A percentile compares a stretch with the other conserved stretches of the same genome.
Evolutionary conservation across 2,797 vertebrate species (phyloP).

Genomic region (Clarias laeviceps): DNA sequence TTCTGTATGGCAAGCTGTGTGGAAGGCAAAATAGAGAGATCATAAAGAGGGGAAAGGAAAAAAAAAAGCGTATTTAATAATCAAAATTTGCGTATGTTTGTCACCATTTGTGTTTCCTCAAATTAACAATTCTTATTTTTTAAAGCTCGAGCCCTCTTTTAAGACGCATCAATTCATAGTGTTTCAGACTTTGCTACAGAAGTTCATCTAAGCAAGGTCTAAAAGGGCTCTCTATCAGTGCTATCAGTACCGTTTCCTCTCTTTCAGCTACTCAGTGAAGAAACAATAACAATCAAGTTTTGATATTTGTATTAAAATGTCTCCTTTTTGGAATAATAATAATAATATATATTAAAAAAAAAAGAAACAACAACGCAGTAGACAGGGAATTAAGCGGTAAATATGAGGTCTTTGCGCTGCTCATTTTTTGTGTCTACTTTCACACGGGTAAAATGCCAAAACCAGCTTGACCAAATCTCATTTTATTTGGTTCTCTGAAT

Average conservation of each 20-base stretch:
- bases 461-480: constrained; percentile 70
- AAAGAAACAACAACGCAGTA: neutral
- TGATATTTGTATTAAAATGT: constrained; percentile 47
- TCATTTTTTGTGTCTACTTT: constrained; percentile 46
- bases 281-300: constrained; percentile 44
- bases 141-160: constrained; percentile 33
- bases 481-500: constrained; percentile 46
- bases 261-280: constrained; percentile 48
- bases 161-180: neutral
- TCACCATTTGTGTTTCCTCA: constrained; percentile 25
- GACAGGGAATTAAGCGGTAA: constrained; percentile 6
- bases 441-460: constrained; percentile 58
- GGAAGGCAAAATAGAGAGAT: constrained; percentile 48
- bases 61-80: neutral
- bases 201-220: constrained; percentile 17
- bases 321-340: constrained; percentile 32
- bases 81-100: neutral
- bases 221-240: constrained; percentile 48
- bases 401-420: constrained; percentile 53
- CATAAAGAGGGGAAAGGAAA: neutral
- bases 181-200: constrained; percentile 29
- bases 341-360: neutral
- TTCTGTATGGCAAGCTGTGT: constrained; percentile 53
- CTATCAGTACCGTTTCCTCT: constrained; percentile 35
- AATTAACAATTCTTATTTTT: constrained; percentile 20